A percentile compares a stretch with the other conserved stretches of the same genome.
phyloP scores from a whole-genome alignment of 2,797 vertebrate genomes.

The Aratinga solstitialis region DNA sequence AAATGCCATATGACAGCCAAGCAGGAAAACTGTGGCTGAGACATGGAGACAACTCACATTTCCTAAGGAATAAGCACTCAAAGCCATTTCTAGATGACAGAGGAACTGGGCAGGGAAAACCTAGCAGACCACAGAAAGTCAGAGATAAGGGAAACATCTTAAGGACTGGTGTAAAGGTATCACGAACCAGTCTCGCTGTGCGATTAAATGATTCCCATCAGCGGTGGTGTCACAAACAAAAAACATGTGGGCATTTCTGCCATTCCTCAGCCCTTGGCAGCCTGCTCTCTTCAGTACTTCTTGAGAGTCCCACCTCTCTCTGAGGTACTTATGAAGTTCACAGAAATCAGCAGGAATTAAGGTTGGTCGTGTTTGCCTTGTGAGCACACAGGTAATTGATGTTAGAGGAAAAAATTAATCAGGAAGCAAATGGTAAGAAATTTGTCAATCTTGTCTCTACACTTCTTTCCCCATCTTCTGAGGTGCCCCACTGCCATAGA shows the following conservation, averaged over 20 bases:
- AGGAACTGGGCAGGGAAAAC: background rate
- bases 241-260: slow-evolving; percentile 38
- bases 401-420: background rate
- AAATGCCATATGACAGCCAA: background rate
- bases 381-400: background rate
- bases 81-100: background rate
- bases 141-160: slow-evolving; percentile 24
- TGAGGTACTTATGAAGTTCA: background rate
- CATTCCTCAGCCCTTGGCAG: slow-evolving; percentile 7
- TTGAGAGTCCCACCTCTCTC: background rate
- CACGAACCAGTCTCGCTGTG: accelerated
- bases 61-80: background rate
- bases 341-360: background rate
- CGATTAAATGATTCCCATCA: background rate
- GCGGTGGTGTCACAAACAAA: background rate
- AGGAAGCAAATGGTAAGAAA: background rate
- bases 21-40: background rate
- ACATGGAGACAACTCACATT: background rate
- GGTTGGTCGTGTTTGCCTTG: background rate
- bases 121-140: background rate
- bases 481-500: background rate
- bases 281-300: background rate
- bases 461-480: background rate
- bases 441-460: background rate
- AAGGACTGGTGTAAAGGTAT: background rate